A percentile compares a stretch with the other conserved stretches of the same genome.
These are phyloP conservation scores for Ceuthmochares aereus DNA, from an alignment of 2,113 vertebrate species.

Conservation along the genomic window DNA sequence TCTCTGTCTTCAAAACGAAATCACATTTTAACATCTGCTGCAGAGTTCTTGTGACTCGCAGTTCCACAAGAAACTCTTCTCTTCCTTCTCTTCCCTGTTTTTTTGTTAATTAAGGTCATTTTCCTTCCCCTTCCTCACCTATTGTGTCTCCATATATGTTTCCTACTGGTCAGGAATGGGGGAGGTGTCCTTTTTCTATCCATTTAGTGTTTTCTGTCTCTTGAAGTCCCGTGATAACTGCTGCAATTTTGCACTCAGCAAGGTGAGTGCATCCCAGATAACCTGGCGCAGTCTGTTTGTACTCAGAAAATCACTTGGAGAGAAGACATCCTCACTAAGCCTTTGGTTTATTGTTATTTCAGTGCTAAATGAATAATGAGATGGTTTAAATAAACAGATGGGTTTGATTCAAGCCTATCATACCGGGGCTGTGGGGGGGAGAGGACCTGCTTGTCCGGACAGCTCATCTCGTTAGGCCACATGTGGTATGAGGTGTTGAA, in stretches of 20 bases:
- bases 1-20: constrained; percentile 51
- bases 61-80: constrained; percentile 12
- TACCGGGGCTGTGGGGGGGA: neutral
- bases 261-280: constrained; percentile 45
- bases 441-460: constrained; percentile 50
- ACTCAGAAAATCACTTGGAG: constrained; percentile 12
- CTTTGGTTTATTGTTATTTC: constrained; percentile 56
- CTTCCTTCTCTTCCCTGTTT: constrained; percentile 21
- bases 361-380: constrained; percentile 51
- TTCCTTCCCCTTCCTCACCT: constrained; percentile 2
- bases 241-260: neutral
- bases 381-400: constrained; percentile 52
- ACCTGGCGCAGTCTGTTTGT: constrained; percentile 14
- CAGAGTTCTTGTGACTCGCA: neutral
- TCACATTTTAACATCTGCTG: constrained; percentile 60
- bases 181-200: neutral
- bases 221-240: neutral
- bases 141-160: neutral
- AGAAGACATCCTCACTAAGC: constrained; percentile 28
- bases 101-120: constrained; percentile 18
- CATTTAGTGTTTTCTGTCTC: neutral
- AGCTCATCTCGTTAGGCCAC: constrained; percentile 42
- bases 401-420: constrained; percentile 46
- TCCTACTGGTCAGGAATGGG: neutral
- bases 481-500: constrained; percentile 39